phyloP scores from a whole-genome alignment of 1,140 invertebrate species.

The Zaprionus davidi region DNA sequence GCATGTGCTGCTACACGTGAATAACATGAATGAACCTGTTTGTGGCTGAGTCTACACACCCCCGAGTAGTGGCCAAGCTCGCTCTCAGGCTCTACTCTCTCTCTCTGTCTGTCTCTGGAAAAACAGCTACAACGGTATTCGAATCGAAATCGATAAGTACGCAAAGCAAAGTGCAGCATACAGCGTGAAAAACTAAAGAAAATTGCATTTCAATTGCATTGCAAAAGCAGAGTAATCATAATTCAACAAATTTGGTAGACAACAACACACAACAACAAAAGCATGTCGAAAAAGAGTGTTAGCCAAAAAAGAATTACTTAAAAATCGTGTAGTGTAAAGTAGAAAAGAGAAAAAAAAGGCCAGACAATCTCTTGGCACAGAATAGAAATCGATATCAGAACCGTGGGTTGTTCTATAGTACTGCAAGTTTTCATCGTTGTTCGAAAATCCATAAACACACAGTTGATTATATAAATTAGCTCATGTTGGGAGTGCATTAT shows the following conservation, averaged over 20 bases:
- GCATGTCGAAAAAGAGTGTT: conserved; percentile 80
- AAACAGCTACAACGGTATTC: conserved; percentile 64
- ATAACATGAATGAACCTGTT: conserved; percentile 63
- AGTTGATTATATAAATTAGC: conserved; percentile 38
- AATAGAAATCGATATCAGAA: conserved; percentile 42
- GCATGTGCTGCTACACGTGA: conserved; percentile 47
- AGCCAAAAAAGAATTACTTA: conserved; percentile 46
- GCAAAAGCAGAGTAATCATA: conserved; percentile 9
- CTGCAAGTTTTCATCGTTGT: conserved; percentile 42
- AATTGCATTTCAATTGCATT: conserved; percentile 29
- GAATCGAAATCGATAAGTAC: conserved; percentile 83
- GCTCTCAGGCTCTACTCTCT: not conserved
- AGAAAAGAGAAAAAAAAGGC: conserved; percentile 7
- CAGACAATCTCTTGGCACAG: conserved; percentile 7
- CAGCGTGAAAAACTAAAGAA: conserved; percentile 28
- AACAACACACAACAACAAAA: conserved; percentile 25
- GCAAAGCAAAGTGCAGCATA: conserved; percentile 43
- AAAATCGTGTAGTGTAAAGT: conserved; percentile 37
- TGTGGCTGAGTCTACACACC: conserved; percentile 23
- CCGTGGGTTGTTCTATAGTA: conserved; percentile 10
- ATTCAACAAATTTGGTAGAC: conserved; percentile 14
- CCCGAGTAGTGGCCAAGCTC: conserved; percentile 3
- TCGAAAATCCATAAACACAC: not conserved
- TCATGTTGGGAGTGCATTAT: conserved; percentile 13
- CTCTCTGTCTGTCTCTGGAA: conserved; percentile 20